Percentiles rank a stretch among this genome's conserved stretches.
Conservation (phyloP, 2,888 invertebrate species). For the Volucella inflata region DNA sequence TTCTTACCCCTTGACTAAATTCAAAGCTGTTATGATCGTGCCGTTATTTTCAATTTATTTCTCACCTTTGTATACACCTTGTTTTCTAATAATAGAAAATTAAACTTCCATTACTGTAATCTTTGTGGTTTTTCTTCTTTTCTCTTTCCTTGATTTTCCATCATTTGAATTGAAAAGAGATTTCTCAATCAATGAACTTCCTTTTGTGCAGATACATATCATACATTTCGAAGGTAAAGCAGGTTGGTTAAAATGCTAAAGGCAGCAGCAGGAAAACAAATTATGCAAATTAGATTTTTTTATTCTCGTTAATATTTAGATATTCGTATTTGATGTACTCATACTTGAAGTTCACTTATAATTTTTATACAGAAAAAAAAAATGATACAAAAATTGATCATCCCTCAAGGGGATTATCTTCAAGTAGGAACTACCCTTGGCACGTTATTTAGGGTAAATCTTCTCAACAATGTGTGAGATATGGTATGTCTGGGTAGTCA, state of each 20-base stretch:
- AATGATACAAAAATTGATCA: conserved; percentile 4
- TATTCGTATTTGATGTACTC: not conserved
- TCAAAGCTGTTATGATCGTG: conserved; percentile 42
- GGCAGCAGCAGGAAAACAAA: conserved; percentile 19
- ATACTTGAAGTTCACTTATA: conserved; percentile 24
- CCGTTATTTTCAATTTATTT: conserved; percentile 68
- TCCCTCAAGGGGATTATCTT: conserved; percentile 21
- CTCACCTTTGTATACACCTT: conserved; percentile 33
- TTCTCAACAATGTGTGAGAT: conserved; percentile 21
- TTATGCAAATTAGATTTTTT: conserved; percentile 55
- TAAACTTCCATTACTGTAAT: conserved; percentile 56
- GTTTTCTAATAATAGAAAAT: conserved; percentile 34
- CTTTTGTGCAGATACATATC: conserved; percentile 30
- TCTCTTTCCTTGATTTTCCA: conserved; percentile 22
- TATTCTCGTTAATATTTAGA: conserved; percentile 5
- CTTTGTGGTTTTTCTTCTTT: conserved; percentile 59
- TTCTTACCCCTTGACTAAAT: conserved; percentile 18
- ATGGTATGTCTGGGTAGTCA: conserved; percentile 6
- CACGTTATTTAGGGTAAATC: conserved; percentile 23
- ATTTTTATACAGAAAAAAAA: conserved; percentile 18
- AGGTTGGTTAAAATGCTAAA: conserved; percentile 28
- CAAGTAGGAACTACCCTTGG: not conserved
- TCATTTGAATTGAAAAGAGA: conserved; percentile 25
- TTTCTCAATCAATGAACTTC: conserved; percentile 50
- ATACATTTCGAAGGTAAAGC: not conserved